phyloP scores from a whole-genome alignment of 1,140 invertebrate genomes.

The Oreohelix idahoensis region DNA sequence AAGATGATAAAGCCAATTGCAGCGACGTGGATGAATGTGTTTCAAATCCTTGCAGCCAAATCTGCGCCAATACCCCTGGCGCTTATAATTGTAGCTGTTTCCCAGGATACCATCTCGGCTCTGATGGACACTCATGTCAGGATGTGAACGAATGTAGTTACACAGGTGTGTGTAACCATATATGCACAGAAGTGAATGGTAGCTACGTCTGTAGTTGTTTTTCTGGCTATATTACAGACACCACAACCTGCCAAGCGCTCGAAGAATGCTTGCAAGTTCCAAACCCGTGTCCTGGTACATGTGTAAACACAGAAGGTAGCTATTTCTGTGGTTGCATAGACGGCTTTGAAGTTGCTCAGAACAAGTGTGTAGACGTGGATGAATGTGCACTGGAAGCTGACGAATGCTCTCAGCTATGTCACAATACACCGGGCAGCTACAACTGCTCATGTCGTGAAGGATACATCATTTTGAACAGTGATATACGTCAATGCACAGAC shows the following conservation, averaged over 20 bases:
- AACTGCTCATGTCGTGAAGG: not conserved
- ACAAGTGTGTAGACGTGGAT: slow-evolving; percentile 35
- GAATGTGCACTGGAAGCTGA: slow-evolving; percentile 34
- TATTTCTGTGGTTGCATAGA: not conserved
- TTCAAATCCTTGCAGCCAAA: not conserved
- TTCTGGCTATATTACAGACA: not conserved
- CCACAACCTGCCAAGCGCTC: not conserved
- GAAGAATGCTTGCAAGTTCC: not conserved
- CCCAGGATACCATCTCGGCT: too few species aligned
- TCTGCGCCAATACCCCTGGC: too few species aligned
- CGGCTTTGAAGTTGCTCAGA: not conserved
- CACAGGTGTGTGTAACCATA: not conserved
- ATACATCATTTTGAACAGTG: too few species aligned
- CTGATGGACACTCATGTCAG: not conserved
- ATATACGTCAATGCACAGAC: too few species aligned
- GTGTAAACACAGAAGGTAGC: not conserved
- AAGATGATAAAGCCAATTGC: not conserved
- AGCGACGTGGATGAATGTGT: not conserved
- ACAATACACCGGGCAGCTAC: slow-evolving; percentile 42
- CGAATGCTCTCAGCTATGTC: slow-evolving; percentile 73
- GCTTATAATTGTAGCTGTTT: not conserved
- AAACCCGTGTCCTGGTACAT: not conserved
- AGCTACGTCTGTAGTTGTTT: not conserved
- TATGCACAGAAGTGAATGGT: not conserved
- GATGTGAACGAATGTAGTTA: not conserved